A percentile compares a stretch with the other conserved stretches of the same genome.
Evolutionary conservation across 2,113 vertebrate species (phyloP).

Genomic region (Catharus bicknelli): DNA sequence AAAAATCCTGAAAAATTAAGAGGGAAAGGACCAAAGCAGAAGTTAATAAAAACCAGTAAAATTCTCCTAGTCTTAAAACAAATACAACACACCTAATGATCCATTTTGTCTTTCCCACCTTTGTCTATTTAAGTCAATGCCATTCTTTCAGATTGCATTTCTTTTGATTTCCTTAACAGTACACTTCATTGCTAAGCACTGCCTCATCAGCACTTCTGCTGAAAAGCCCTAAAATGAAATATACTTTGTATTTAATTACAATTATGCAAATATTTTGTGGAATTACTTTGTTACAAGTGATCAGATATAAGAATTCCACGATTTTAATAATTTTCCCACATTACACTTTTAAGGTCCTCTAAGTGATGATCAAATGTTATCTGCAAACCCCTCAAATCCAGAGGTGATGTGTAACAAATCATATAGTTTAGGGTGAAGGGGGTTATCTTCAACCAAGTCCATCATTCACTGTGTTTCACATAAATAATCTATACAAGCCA

Average conservation of each 20-base stretch:
- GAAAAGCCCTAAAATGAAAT: neutral
- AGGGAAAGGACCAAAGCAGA: neutral
- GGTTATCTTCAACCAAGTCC: neutral
- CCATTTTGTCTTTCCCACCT: neutral
- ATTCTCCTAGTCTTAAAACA: neutral
- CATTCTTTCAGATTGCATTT: neutral
- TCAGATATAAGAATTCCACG: neutral
- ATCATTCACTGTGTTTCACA: neutral
- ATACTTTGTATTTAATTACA: neutral
- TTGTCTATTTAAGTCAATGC: neutral
- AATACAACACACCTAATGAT: neutral
- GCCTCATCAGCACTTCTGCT: neutral
- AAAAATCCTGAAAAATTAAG: neutral
- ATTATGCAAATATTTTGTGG: neutral
- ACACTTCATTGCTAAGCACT: neutral
- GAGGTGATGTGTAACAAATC: neutral
- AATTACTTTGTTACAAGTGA: neutral
- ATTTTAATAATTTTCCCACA: neutral
- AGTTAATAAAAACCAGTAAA: neutral
- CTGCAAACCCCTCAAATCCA: neutral
- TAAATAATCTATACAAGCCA: neutral
- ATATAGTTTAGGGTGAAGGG: neutral
- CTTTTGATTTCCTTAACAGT: neutral
- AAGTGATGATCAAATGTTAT: neutral
- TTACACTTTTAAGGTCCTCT: slow-evolving; percentile 13